A percentile compares a stretch with the other conserved stretches of the same genome.
Conservation (phyloP, 2,797 vertebrate species). For the Antrozous pallidus region DNA sequence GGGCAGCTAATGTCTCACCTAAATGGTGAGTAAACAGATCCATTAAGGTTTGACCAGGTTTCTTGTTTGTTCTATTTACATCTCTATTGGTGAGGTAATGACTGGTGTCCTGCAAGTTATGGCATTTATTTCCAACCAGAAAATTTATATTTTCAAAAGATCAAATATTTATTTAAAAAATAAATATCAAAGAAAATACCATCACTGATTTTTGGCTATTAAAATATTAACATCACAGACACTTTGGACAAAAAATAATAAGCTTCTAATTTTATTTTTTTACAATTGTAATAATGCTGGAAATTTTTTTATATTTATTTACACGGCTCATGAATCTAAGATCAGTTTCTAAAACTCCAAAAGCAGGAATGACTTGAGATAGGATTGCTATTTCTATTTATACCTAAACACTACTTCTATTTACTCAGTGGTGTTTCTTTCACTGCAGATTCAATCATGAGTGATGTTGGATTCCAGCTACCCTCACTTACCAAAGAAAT, state of each 20-base stretch:
- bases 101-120: too few species aligned
- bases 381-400: not conserved
- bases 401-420: not conserved
- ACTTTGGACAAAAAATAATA: not conserved
- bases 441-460: not conserved
- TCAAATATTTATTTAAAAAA: not conserved
- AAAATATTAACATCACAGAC: not conserved
- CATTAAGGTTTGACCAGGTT: too few species aligned
- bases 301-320: not conserved
- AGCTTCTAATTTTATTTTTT: not conserved
- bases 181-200: not conserved
- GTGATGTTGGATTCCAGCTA: fast-evolving
- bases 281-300: not conserved
- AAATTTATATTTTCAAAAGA: not conserved
- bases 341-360: not conserved
- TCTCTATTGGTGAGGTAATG: too few species aligned
- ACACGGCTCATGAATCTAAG: not conserved
- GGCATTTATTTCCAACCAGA: not conserved
- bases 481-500: not conserved
- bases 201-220: not conserved
- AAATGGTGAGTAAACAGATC: too few species aligned
- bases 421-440: not conserved
- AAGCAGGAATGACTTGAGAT: not conserved
- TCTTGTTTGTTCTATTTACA: too few species aligned
- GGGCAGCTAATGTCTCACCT: too few species aligned